These are phyloP conservation scores for Stenichneumon culpator DNA, from an alignment of 2,888 invertebrate species.

Conservation along the genomic window DNA sequence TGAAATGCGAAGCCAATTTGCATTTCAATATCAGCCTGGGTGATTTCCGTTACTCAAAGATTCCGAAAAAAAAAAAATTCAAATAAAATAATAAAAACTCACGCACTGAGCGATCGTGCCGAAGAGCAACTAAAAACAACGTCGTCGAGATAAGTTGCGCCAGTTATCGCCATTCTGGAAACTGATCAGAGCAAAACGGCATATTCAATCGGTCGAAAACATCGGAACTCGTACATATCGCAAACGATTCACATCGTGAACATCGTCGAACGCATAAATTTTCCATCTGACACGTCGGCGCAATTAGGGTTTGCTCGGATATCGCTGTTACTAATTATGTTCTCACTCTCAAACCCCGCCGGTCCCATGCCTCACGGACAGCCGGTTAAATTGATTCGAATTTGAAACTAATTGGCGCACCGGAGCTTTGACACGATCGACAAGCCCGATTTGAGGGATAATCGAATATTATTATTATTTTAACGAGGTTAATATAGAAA, in stretches of 20 bases:
- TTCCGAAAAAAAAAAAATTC: neutral
- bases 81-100: neutral
- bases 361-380: conserved; percentile 70
- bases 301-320: conserved; percentile 83
- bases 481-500: neutral
- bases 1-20: too few relatives aligned
- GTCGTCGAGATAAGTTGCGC: neutral
- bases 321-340: conserved; percentile 83
- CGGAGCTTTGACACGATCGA: conserved; percentile 7
- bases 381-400: conserved; percentile 81
- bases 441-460: neutral
- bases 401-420: conserved; percentile 80
- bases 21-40: neutral
- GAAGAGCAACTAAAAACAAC: neutral
- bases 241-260: conserved; percentile 75
- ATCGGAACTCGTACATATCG: conserved; percentile 18
- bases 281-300: conserved; percentile 79
- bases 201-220: conserved; percentile 25
- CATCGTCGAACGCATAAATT: conserved; percentile 79
- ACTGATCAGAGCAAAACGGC: neutral
- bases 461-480: neutral
- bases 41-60: neutral
- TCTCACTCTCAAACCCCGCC: conserved; percentile 69
- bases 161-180: neutral
- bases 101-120: neutral